Base-by-base conservation (phyloP, 2,888 invertebrate genomes). In the Plemyria rubiginata region DNA sequence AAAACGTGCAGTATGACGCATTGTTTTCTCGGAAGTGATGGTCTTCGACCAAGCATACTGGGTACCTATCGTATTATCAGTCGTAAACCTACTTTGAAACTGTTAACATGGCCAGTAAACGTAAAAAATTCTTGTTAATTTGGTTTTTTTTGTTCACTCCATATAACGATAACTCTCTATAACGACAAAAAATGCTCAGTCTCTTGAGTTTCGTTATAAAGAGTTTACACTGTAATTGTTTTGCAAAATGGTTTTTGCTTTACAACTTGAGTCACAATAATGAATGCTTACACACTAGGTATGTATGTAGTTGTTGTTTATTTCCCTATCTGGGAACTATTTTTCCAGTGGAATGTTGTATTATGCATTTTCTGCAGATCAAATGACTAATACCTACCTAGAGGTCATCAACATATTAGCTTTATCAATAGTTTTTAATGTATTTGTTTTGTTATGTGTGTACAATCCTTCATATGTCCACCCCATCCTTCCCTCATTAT, bases 401-500 rank as follows among this genome's bases (percentile, higher is more conserved):
- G 16, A 16, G 49, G 53, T 60, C 32, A 41, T 41, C 28, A 46
- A 7, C 45, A n/a, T n/a, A 29, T 54, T 36, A 45, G 48, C 15
- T 60, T 53, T 41, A 32, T 54, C n/a, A 43, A n/a, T 53, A 13
- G 53, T 16, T 50, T 16, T 13, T 0, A 29, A 45, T 62, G 29
- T 36, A 43, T 50, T 38, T 46, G 43, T 62, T 50, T 45, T 49
- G 51, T 48, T 55, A 43, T 28, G 43, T 28, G 43, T 54, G 45
- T 58, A 50, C 48, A 60, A 48, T 49, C 49, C 54, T 52, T 51
- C 38, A 38, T 56, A 32, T 53, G 48, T 60, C 61, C 53, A 22
- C 60, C 53, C 54, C 52, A 48, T 65, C 71, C 73, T 56, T 54
- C 58, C 61, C 66, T 60, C 48, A 22, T 60, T 65, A 49, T 68